Evolutionary conservation across 2,888 invertebrate species (phyloP), one percentile per base, ranked within the genome.

Genomic region (Erebia palarica): DNA sequence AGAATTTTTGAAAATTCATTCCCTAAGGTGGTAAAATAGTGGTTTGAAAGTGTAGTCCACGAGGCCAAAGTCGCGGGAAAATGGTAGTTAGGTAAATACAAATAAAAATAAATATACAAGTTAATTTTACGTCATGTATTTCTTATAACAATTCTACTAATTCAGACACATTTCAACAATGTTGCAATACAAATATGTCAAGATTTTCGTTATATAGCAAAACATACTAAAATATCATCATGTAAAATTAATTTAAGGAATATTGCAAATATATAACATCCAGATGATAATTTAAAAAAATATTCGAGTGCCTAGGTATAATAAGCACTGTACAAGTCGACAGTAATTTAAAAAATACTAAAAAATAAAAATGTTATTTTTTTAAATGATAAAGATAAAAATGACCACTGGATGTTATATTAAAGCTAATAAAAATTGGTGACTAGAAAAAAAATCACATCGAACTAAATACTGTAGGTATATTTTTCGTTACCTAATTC

Each of bases 91-190:
- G 36, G 7, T 36, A 36, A 36, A 21, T 21, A 21, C 21, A 21
- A 21, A 9, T 9, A 42, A 44, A 59, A 63, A 68, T 67, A 72
- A 70, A 70, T 70, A 60, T 10, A 14, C 27, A 7, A 68, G 27
- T 18, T 27, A 51, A 69, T 77, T 75, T 77, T 73, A 75, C 64
- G 69, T 74, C 61, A 70, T 75, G 76, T 81, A 81, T 83, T 82
- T 82, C 79, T 79, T 80, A 76, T 82, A 84, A 79, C 80, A 84
- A 85, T 85, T 84, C 78, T 79, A 79, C 82, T 79, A 75, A 75
- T 78, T 82, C 78, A 81, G 83, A 84, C 83, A 84, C 83, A 78
- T 81, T 79, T 84, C 83, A 86, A 86, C 86, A 85, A 82, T 84
- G 67, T 80, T 74, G 82, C 84, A 79, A 81, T 77, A 77, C 76